Percentiles rank a stretch among this genome's conserved stretches.
Evolutionary conservation across 2,113 vertebrate species (phyloP).

Genomic region (Phodopus roborovskii): DNA sequence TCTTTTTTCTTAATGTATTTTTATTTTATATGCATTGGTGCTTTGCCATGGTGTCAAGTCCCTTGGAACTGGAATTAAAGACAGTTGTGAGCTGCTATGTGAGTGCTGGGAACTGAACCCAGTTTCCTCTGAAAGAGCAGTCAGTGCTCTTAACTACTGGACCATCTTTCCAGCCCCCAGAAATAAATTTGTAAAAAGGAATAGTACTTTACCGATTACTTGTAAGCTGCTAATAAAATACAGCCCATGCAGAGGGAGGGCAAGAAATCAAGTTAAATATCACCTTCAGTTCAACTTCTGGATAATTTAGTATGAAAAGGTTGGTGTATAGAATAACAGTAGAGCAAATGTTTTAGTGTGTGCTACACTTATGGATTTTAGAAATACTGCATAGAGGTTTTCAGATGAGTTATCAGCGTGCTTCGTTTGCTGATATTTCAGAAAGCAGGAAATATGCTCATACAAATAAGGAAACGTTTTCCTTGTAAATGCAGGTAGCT

Average conservation of each 20-base stretch:
- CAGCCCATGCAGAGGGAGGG: background rate
- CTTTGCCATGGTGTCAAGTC: too few species aligned
- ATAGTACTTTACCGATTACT: background rate
- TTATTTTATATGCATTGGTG: too few species aligned
- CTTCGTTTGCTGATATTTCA: background rate
- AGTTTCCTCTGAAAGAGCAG: too few species aligned
- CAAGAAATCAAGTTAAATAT: background rate
- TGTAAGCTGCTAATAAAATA: background rate
- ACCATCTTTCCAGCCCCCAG: too few species aligned
- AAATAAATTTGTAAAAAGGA: background rate
- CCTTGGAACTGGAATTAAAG: too few species aligned
- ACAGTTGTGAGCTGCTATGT: too few species aligned
- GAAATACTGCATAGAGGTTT: background rate
- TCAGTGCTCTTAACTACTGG: too few species aligned
- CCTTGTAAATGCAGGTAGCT: slow-evolving; percentile 88
- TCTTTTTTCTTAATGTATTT: too few species aligned
- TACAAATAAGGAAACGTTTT: slow-evolving; percentile 9
- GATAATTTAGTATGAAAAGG: background rate
- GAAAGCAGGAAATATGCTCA: background rate
- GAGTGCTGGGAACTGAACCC: too few species aligned
- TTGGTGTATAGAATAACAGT: background rate
- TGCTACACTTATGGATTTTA: background rate
- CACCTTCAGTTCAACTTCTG: slow-evolving; percentile 9
- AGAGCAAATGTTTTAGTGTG: background rate
- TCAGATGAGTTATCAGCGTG: background rate